These are phyloP conservation scores for Stenurella melanura DNA, from an alignment of 2,888 invertebrate genomes.

Conservation along the genomic window DNA sequence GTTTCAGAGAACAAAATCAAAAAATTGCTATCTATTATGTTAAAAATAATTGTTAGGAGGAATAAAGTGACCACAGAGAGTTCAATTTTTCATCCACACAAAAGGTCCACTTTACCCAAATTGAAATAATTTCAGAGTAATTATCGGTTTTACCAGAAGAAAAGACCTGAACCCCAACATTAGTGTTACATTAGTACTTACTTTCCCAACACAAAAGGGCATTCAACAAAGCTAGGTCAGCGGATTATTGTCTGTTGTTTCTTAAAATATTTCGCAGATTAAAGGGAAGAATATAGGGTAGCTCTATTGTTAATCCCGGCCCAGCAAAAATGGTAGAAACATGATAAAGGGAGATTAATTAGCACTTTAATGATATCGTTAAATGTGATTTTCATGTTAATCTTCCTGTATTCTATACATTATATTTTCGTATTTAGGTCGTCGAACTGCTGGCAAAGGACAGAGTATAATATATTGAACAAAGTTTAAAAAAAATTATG, in stretches of 20 bases:
- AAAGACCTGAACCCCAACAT: constrained; percentile 32
- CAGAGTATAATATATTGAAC: neutral
- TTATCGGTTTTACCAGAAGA: constrained; percentile 33
- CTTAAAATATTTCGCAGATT: constrained; percentile 44
- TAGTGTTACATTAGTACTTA: constrained; percentile 37
- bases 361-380: constrained; percentile 31
- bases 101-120: constrained; percentile 35
- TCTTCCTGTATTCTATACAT: neutral
- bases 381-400: constrained; percentile 39
- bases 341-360: constrained; percentile 43
- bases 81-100: constrained; percentile 40
- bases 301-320: constrained; percentile 29
- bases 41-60: constrained; percentile 27
- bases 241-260: constrained; percentile 45
- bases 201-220: constrained; percentile 35
- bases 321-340: constrained; percentile 36
- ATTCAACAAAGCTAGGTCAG: constrained; percentile 39
- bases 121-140: constrained; percentile 38
- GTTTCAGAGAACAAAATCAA: neutral
- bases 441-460: constrained; percentile 12
- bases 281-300: constrained; percentile 31
- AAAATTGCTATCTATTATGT: constrained; percentile 14
- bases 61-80: constrained; percentile 36
- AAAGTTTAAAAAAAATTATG: too few relatives aligned
- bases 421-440: constrained; percentile 18